These are phyloP conservation scores for Apamea crenata DNA, from an alignment of 2,888 invertebrate genomes.

Conservation along the genomic window DNA sequence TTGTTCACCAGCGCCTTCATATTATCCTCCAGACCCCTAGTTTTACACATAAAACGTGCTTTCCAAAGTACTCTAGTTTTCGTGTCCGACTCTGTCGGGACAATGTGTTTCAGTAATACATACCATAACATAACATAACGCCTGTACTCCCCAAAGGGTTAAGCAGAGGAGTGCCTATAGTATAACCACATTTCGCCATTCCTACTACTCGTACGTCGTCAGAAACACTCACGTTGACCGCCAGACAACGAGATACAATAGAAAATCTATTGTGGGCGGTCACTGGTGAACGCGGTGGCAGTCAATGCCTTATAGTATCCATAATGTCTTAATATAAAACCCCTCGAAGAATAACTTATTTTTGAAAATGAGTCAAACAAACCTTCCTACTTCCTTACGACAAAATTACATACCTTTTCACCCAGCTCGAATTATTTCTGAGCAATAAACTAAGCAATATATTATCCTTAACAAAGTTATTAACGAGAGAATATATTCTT, in stretches of 20 bases:
- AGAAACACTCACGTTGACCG: background rate
- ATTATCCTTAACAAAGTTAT: constrained; percentile 46
- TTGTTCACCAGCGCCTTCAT: background rate
- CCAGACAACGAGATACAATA: too few species aligned
- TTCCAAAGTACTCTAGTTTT: background rate
- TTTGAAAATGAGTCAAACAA: constrained; percentile 3
- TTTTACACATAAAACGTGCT: background rate
- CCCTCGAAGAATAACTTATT: background rate
- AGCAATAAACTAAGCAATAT: constrained; percentile 29
- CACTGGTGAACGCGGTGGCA: too few species aligned
- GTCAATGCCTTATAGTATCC: background rate
- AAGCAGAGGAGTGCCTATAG: background rate
- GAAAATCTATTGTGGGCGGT: too few species aligned
- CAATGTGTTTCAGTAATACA: background rate
- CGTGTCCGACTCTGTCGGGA: background rate
- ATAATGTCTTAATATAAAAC: background rate
- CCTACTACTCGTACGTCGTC: background rate
- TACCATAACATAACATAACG: background rate
- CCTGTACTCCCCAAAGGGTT: background rate
- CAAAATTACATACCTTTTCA: constrained; percentile 7
- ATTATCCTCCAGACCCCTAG: background rate
- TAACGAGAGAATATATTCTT: constrained; percentile 24
- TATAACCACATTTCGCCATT: background rate
- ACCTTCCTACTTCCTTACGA: constrained; percentile 6
- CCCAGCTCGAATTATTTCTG: constrained; percentile 12